A percentile compares a stretch with the other conserved stretches of the same genome.
Conservation (phyloP, 2,888 invertebrate species). For the Toxonevra muliebris region DNA sequence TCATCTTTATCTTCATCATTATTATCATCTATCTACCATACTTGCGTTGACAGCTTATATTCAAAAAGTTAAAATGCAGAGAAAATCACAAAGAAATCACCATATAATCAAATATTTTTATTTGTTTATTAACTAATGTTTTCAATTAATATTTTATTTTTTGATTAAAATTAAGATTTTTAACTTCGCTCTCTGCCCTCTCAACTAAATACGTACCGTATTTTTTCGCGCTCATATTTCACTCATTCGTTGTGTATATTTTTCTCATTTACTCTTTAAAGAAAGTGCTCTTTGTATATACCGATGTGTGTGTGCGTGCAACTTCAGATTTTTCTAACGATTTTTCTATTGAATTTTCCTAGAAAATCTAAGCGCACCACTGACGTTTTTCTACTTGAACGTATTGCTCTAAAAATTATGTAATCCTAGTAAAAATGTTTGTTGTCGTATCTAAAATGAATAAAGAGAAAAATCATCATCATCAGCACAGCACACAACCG, state of each 20-base stretch:
- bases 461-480: conserved; percentile 43
- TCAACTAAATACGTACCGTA: not conserved
- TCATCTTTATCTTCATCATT: no score
- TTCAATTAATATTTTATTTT: no score
- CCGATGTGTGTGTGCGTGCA: not conserved
- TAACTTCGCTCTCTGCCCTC: not conserved
- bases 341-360: conserved; percentile 61
- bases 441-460: conserved; percentile 62
- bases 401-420: conserved; percentile 52
- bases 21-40: no score
- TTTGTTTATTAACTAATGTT: not conserved
- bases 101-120: no score
- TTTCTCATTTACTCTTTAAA: not conserved
- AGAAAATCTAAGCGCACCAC: conserved; percentile 57
- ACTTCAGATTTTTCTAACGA: conserved; percentile 47
- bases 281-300: not conserved
- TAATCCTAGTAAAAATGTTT: conserved; percentile 65
- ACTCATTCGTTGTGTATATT: not conserved
- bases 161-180: no score
- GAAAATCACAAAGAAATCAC: no score
- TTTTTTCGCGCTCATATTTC: not conserved
- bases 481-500: not conserved
- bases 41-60: no score
- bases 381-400: not conserved
- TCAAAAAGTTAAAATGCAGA: no score